Evolutionary conservation across 2,113 vertebrate genomes (phyloP).

Genomic region (Gnathonemus longibarbis): DNA sequence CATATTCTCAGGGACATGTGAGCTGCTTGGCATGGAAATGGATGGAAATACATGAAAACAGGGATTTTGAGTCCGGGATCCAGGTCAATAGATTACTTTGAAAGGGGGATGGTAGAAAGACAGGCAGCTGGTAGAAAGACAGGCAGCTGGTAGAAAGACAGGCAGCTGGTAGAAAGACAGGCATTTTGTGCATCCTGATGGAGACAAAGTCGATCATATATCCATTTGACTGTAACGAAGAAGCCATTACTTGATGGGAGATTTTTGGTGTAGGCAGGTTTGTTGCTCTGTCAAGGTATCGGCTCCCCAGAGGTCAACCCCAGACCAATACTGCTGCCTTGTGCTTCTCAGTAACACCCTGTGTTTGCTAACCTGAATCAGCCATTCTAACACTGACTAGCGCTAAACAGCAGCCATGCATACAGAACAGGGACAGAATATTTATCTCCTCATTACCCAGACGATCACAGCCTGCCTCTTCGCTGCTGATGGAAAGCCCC

Average conservation of each 20-base stretch:
- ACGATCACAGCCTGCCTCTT: not conserved
- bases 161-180: not conserved
- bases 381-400: not conserved
- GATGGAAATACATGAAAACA: not conserved
- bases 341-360: not conserved
- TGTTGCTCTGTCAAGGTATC: not conserved
- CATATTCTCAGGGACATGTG: constrained; percentile 22
- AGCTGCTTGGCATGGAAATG: constrained; percentile 25
- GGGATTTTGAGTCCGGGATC: not conserved
- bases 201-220: not conserved
- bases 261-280: not conserved
- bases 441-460: not conserved
- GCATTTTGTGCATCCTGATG: not conserved
- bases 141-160: not conserved
- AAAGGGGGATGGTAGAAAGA: not conserved
- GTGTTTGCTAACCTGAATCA: not conserved
- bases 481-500: not conserved
- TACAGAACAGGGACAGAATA: not conserved
- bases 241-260: not conserved
- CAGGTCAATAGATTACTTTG: not conserved
- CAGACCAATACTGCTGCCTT: not conserved
- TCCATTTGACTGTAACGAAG: too few species aligned
- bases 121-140: not conserved
- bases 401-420: not conserved
- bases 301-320: not conserved